phyloP scores from a whole-genome alignment of 2,113 vertebrate genomes.

The Percopsis transmontana region DNA sequence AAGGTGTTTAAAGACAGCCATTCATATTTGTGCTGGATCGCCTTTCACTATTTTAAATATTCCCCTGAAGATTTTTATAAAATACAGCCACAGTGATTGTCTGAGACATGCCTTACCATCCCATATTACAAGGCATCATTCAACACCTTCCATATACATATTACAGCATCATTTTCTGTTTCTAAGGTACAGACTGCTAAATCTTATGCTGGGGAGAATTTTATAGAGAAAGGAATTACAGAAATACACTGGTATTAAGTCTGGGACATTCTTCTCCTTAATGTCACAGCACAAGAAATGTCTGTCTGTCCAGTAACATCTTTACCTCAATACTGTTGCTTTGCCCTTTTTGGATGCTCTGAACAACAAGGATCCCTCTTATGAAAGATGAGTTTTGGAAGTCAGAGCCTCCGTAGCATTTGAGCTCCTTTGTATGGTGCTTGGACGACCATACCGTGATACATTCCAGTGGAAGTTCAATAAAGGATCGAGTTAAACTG shows the following conservation, averaged over 20 bases:
- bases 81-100: constrained; percentile 55
- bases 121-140: constrained; percentile 46
- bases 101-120: constrained; percentile 37
- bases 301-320: too few species aligned
- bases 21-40: constrained; percentile 74
- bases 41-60: constrained; percentile 63
- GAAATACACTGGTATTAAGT: constrained; percentile 16
- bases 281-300: too few species aligned
- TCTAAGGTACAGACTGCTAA: constrained; percentile 9
- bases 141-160: constrained; percentile 46
- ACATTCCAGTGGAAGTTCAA: constrained; percentile 81
- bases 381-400: neutral
- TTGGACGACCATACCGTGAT: constrained; percentile 8
- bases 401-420: neutral
- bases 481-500: constrained; percentile 85
- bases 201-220: constrained; percentile 32
- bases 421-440: neutral
- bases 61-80: constrained; percentile 50
- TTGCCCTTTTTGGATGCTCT: too few species aligned
- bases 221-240: constrained; percentile 5
- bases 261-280: neutral
- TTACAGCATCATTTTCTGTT: constrained; percentile 31
- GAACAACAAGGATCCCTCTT: too few species aligned
- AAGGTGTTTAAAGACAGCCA: constrained; percentile 76
- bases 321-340: too few species aligned